Evolutionary conservation across 2,113 vertebrate genomes (phyloP), one percentile per base, ranked within the genome.

Genomic region (Ovibos moschatus): DNA sequence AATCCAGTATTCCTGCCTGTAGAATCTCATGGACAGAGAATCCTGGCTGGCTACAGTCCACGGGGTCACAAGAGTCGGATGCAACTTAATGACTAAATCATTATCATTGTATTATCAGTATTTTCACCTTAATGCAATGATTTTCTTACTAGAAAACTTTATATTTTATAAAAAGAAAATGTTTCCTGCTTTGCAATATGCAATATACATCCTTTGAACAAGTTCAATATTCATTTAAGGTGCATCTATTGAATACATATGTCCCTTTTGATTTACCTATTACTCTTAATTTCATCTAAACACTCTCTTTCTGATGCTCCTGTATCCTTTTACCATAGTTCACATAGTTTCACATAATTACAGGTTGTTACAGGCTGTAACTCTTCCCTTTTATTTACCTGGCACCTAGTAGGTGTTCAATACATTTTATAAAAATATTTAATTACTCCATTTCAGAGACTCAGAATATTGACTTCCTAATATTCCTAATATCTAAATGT

Each of bases 131-230:
- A 62, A 86, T 84, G 7, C 4, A 83, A 50, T 96, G 50, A 36
- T 50, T 90, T 87, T 87, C 47, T 58, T 84, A 57, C 25, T 78
- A 79, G 36, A 33, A 96, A 93, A 81, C 47, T 93, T 45, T 81
- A 8, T 79, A 58, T n/a, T 97, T 43, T 83, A 30, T 33, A 89
- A 55, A 95, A 89, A 76, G 15, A 51, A 91, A 64, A 79, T 83
- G 1, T 84, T 95, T 87, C 9, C 45, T 86, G 4, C 3, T 85
- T 23, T 53, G 30, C 11, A 86, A 27, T 83, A 55, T 53, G 30
- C 11, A 86, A 27, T 83, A 55, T 14, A 11, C 2, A 58, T 83
- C 15, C 25, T 87, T 89, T 92, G 60, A 57, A 74, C 21, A 86
- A 95, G 13, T 33, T 89, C n/a, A 33, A 16, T 83, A 21, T 58